Evolutionary conservation across 92 coral and sea anemone genomes (phyloP).

Genomic region (Siderastrea siderea): DNA sequence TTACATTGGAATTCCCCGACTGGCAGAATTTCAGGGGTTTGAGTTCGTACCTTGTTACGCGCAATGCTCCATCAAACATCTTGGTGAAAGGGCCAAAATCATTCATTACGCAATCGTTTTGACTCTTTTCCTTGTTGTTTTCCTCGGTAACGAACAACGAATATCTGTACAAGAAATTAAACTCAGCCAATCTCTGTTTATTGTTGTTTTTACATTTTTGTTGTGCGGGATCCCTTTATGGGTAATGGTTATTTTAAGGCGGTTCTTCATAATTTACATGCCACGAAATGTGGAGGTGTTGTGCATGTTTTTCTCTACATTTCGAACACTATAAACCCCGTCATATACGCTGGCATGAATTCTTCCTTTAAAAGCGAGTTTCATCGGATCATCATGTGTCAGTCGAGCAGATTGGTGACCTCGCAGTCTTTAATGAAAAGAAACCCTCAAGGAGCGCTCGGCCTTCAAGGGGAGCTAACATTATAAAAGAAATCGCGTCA

Average conservation of each 20-base stretch:
- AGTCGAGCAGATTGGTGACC: not conserved
- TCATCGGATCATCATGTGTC: constrained; percentile 36
- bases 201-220: constrained; percentile 46
- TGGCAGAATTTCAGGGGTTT: constrained; percentile 11
- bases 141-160: constrained; percentile 8
- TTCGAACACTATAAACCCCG: constrained; percentile 40
- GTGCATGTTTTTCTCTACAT: constrained; percentile 56
- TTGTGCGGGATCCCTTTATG: constrained; percentile 45
- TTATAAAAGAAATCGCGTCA: no score
- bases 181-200: constrained; percentile 31
- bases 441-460: not conserved
- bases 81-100: constrained; percentile 9
- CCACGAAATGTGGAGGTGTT: constrained; percentile 37
- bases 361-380: constrained; percentile 31
- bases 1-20: constrained; percentile 33
- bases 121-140: constrained; percentile 16
- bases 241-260: constrained; percentile 41
- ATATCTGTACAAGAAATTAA: constrained; percentile 43
- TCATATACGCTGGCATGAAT: constrained; percentile 61
- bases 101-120: constrained; percentile 39
- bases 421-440: not conserved
- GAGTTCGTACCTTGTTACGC: constrained; percentile 57
- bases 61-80: constrained; percentile 47
- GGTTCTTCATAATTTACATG: constrained; percentile 26
- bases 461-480: no score